A percentile compares a stretch with the other conserved stretches of the same genome.
Evolutionary conservation across 2,797 vertebrate genomes (phyloP).

Genomic region (Poeciliopsis paucimaculata): DNA sequence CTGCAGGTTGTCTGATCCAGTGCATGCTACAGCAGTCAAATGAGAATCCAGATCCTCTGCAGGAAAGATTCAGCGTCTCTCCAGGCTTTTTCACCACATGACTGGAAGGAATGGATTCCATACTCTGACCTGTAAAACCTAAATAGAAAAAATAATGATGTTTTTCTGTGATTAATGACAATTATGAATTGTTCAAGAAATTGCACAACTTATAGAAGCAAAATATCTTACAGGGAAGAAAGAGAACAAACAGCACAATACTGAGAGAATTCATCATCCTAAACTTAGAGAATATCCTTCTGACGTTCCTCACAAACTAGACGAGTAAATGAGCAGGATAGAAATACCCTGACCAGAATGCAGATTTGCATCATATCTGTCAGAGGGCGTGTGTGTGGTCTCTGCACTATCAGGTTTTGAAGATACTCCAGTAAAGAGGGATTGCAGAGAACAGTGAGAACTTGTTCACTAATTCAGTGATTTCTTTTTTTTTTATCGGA

Average conservation of each 20-base stretch:
- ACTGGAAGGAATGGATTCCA: constrained; percentile 38
- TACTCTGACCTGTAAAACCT: constrained; percentile 33
- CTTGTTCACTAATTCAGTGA: not conserved
- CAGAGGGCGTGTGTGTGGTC: not conserved
- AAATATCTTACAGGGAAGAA: constrained; percentile 32
- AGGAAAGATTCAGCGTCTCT: constrained; percentile 59
- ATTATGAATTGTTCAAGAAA: not conserved
- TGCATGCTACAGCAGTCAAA: constrained; percentile 17
- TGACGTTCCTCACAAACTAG: constrained; percentile 14
- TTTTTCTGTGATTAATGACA: not conserved
- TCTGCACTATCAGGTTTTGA: not conserved
- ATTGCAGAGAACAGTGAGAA: not conserved
- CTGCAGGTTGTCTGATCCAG: constrained; percentile 47
- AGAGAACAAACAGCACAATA: constrained; percentile 26
- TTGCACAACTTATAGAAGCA: not conserved
- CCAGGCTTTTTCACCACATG: constrained; percentile 38
- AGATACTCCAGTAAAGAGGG: not conserved
- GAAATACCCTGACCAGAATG: constrained; percentile 9
- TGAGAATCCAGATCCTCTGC: constrained; percentile 54
- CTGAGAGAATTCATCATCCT: constrained; percentile 15
- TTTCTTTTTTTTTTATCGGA: not conserved
- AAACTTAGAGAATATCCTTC: constrained; percentile 21
- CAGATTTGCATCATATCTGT: not conserved
- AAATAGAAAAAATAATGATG: constrained; percentile 1
- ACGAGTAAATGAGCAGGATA: constrained; percentile 17